Conservation (phyloP, 2,113 vertebrate genomes). For the Orycteropus afer region DNA sequence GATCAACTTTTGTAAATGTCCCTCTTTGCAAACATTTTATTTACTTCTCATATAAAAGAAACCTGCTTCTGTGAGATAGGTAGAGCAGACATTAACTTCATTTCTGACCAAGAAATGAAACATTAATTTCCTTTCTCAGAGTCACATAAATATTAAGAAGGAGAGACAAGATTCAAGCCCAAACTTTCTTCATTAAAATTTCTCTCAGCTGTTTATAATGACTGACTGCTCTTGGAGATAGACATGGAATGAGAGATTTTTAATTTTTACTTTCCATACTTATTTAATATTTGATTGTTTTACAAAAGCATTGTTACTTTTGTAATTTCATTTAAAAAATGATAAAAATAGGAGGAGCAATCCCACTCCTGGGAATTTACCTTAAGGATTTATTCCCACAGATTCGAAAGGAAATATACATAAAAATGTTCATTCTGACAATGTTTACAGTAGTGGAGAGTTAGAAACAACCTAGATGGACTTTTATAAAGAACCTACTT, state of each 20-base stretch:
- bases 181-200: neutral
- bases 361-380: neutral
- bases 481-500: neutral
- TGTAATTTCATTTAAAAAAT: neutral
- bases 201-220: neutral
- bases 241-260: accelerated
- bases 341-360: neutral
- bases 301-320: neutral
- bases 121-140: neutral
- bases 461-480: neutral
- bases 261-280: neutral
- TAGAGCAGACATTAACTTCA: neutral
- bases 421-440: neutral
- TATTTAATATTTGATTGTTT: neutral
- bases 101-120: neutral
- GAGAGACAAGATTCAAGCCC: neutral
- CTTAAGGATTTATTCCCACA: neutral
- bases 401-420: neutral
- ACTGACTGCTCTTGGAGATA: too few relatives aligned
- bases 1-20: neutral
- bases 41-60: too few relatives aligned
- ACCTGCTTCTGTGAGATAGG: neutral
- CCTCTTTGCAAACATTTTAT: neutral
- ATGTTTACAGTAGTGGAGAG: neutral
- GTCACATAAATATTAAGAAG: neutral